Evolutionary conservation across 1,140 invertebrate genomes (phyloP).

Genomic region (Drosophila kikkawai): DNA sequence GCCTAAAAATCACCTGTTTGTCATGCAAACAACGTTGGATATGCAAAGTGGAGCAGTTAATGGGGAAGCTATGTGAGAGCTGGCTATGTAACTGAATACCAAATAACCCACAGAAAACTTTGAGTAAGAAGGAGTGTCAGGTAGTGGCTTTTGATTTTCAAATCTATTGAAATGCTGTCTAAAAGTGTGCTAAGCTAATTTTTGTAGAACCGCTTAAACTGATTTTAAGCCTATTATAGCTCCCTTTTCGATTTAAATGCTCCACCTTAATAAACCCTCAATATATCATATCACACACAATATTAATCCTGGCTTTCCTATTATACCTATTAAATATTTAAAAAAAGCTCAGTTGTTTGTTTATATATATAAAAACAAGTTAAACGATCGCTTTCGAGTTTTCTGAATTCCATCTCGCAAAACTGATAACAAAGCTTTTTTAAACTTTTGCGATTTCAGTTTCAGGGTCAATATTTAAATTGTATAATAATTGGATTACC

Average conservation of each 20-base stretch:
- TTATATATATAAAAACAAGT: conserved; percentile 3
- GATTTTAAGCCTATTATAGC: not conserved
- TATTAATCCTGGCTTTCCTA: not conserved
- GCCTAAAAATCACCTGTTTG: not conserved
- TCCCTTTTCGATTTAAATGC: not conserved
- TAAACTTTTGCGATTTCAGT: not conserved
- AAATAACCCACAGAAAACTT: not conserved
- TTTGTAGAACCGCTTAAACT: not conserved
- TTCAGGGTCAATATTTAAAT: conserved; percentile 9
- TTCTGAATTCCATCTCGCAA: not conserved
- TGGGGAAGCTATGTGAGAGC: not conserved
- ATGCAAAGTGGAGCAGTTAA: conserved; percentile 8
- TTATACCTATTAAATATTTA: not conserved
- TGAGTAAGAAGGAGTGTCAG: not conserved
- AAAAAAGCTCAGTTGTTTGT: not conserved
- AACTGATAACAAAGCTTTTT: conserved; percentile 12
- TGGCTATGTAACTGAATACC: not conserved
- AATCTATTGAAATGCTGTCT: not conserved
- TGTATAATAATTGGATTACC: conserved; percentile 1
- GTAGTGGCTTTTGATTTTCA: not conserved
- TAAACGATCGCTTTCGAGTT: not conserved
- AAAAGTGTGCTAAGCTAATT: not conserved
- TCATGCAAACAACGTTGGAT: conserved; percentile 11
- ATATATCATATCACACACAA: not conserved
- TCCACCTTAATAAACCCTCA: not conserved